phyloP scores from a whole-genome alignment of 1,140 invertebrate genomes.

The Lepidurus couesii region DNA sequence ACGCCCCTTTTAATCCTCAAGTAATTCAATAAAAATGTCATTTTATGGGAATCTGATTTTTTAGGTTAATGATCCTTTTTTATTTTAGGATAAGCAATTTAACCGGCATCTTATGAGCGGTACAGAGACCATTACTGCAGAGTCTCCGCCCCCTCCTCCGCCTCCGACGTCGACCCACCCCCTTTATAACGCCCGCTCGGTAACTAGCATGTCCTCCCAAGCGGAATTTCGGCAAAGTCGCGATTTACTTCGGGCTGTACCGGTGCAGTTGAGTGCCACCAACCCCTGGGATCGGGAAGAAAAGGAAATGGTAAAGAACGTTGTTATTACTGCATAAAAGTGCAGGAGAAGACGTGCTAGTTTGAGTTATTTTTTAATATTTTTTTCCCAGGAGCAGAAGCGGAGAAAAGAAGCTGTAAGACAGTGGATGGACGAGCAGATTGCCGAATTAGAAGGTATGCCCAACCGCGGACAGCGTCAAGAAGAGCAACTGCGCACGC shows the following conservation, averaged over 20 bases:
- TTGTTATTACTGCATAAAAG: background rate
- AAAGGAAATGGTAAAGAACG: conserved; percentile 61
- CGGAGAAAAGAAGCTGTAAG: conserved; percentile 61
- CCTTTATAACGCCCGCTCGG: conserved; percentile 49
- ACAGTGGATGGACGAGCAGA: conserved; percentile 75
- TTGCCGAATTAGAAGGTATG: conserved; percentile 63
- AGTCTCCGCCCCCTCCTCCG: conserved; percentile 56
- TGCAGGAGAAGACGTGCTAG: no score
- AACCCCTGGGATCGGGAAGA: conserved; percentile 87
- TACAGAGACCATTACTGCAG: conserved; percentile 45
- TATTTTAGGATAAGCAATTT: conserved; percentile 34
- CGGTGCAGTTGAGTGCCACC: conserved; percentile 50
- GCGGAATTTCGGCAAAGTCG: conserved; percentile 46
- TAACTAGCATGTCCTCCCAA: conserved; percentile 14
- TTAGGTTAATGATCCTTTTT: background rate
- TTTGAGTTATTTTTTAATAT: conserved; percentile 12
- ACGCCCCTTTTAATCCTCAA: background rate
- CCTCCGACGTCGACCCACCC: conserved; percentile 66
- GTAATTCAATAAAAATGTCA: background rate
- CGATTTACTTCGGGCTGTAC: background rate
- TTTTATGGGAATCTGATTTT: background rate
- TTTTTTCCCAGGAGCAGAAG: conserved; percentile 54
- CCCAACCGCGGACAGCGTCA: conserved; percentile 66
- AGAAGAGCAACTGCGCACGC: conserved; percentile 75
- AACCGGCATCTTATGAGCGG: conserved; percentile 42